These are phyloP conservation scores for Heteropelma amictum DNA, from an alignment of 2,888 invertebrate species.

Conservation along the genomic window DNA sequence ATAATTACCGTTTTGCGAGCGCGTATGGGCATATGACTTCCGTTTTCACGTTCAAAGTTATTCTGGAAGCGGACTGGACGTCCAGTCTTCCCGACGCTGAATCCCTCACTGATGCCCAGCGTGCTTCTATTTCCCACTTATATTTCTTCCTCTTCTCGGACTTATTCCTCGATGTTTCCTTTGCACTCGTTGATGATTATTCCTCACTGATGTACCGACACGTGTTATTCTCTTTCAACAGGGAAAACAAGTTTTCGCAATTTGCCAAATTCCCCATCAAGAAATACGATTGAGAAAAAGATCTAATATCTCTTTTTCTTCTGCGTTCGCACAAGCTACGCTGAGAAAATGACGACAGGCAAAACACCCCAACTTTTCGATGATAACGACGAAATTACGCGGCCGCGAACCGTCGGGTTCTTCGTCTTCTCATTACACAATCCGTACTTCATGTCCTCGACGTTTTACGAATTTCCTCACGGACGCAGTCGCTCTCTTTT, in stretches of 20 bases:
- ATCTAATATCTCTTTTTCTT: background rate
- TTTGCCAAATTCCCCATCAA: background rate
- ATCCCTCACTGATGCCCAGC: slow-evolving; percentile 57
- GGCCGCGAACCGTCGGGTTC: background rate
- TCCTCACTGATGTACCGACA: no score
- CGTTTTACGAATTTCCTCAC: no score
- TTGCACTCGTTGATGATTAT: no score
- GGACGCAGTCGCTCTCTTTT: no score
- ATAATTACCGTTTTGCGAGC: slow-evolving; percentile 76
- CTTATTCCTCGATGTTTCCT: no score
- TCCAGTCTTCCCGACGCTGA: slow-evolving; percentile 45
- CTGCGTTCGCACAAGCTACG: background rate
- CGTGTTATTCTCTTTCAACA: no score
- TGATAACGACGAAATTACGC: background rate
- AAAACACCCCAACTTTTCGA: background rate
- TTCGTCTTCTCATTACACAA: background rate
- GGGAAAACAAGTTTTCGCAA: background rate
- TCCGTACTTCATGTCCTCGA: no score
- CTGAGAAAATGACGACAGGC: background rate
- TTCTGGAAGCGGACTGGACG: slow-evolving; percentile 42
- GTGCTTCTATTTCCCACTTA: background rate
- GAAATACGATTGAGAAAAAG: no score
- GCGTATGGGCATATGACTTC: slow-evolving; percentile 77
- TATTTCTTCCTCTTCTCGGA: no score
- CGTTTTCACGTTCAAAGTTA: slow-evolving; percentile 58